A percentile compares a stretch with the other conserved stretches of the same genome.
These are phyloP conservation scores for Branchipolynoe longqiensis DNA, from an alignment of 2,888 invertebrate species.

Conservation along the genomic window DNA sequence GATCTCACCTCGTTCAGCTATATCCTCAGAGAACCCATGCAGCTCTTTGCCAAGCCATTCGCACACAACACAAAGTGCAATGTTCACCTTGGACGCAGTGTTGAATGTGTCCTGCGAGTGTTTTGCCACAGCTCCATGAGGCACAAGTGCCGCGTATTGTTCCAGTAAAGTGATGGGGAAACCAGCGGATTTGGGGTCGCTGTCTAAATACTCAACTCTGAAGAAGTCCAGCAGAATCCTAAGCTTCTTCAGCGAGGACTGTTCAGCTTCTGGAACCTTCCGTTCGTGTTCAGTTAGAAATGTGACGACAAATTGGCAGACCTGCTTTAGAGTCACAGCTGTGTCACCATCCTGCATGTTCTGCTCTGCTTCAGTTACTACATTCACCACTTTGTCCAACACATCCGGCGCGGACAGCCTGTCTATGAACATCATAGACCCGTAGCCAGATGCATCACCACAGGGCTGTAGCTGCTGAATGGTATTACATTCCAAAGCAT, in stretches of 20 bases:
- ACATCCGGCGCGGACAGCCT: background rate
- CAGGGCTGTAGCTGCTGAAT: background rate
- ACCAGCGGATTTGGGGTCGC: background rate
- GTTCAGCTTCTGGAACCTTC: background rate
- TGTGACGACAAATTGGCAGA: background rate
- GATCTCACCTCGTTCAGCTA: constrained; percentile 68
- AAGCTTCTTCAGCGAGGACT: background rate
- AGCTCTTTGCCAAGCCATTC: constrained; percentile 74
- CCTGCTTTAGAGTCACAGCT: background rate
- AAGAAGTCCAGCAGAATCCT: constrained; percentile 18
- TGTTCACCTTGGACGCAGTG: constrained; percentile 63
- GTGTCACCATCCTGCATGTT: background rate
- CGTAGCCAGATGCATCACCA: background rate
- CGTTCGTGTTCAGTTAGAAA: background rate
- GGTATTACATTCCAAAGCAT: background rate
- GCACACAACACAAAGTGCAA: constrained; percentile 68
- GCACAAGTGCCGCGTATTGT: constrained; percentile 33
- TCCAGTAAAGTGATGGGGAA: constrained; percentile 38
- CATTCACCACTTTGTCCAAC: background rate
- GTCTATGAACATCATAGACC: background rate
- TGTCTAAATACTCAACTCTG: constrained; percentile 41
- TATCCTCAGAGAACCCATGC: constrained; percentile 66
- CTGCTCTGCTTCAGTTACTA: background rate
- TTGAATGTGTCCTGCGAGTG: constrained; percentile 62
- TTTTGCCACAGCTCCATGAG: background rate